phyloP scores from a whole-genome alignment of 2,113 vertebrate species.

The Sterrhoptilus dennistouni region DNA sequence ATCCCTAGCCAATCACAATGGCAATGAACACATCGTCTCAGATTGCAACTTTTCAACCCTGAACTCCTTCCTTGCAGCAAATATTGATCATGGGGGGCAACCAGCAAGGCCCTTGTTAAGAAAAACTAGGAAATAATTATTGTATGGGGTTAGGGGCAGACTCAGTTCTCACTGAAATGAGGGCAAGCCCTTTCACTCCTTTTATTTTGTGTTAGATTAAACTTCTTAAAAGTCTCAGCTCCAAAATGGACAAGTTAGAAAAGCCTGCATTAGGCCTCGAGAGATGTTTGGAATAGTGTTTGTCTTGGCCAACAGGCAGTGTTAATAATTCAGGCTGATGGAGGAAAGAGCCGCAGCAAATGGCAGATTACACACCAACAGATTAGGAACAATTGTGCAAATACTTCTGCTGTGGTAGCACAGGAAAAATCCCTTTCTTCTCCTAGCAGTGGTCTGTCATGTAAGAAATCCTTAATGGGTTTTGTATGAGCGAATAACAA shows the following conservation, averaged over 20 bases:
- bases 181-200: neutral
- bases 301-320: neutral
- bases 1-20: conserved; percentile 50
- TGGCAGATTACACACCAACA: neutral
- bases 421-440: neutral
- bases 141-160: neutral
- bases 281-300: neutral
- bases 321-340: neutral
- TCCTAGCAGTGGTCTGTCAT: conserved; percentile 18
- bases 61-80: neutral
- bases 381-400: conserved; percentile 31
- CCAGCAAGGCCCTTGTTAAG: neutral
- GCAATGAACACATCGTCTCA: neutral
- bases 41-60: conserved; percentile 36
- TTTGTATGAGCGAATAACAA: conserved; percentile 20
- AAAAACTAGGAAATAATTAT: neutral
- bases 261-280: neutral
- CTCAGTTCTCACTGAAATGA: neutral
- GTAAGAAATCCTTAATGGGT: conserved; percentile 15
- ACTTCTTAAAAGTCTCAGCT: neutral
- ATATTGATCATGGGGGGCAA: conserved; percentile 25
- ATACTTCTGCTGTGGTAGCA: conserved; percentile 38
- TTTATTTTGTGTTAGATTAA: conserved; percentile 6
- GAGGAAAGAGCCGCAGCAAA: neutral
- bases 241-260: neutral